Evolutionary conservation across 2,113 vertebrate species (phyloP).

Genomic region (Crotalus tigris): DNA sequence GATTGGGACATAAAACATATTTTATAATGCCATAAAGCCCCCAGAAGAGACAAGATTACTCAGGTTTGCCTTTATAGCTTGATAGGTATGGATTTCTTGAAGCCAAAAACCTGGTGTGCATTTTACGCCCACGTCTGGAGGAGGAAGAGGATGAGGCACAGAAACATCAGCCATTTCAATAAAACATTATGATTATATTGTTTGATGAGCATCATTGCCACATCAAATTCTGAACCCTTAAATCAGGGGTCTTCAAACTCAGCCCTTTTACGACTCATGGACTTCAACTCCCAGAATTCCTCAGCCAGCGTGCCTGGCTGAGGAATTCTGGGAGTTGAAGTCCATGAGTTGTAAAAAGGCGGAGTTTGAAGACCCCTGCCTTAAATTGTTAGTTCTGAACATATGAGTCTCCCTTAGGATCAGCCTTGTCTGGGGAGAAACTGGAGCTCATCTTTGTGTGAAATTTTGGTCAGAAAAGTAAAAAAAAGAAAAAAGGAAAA

Average conservation of each 20-base stretch:
- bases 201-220: constrained; percentile 38
- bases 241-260: no score
- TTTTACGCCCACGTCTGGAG: constrained; percentile 45
- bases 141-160: neutral
- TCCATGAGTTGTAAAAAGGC: no score
- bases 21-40: constrained; percentile 67
- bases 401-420: constrained; percentile 60
- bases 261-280: no score
- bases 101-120: constrained; percentile 45
- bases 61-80: constrained; percentile 69
- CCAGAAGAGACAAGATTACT: constrained; percentile 68
- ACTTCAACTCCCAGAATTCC: no score
- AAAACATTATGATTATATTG: constrained; percentile 54
- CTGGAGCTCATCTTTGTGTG: neutral
- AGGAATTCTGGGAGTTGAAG: no score
- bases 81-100: constrained; percentile 50
- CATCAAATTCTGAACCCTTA: constrained; percentile 42
- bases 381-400: constrained; percentile 48
- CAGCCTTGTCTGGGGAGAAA: constrained; percentile 44
- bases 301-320: no score
- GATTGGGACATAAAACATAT: constrained; percentile 70
- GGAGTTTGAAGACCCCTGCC: no score
- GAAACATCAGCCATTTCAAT: constrained; percentile 47
- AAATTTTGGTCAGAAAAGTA: neutral
- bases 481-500: neutral